Percentiles rank a stretch among this genome's conserved stretches.
phyloP scores from a whole-genome alignment of 2,113 vertebrate genomes.

The Apaloderma vittatum region DNA sequence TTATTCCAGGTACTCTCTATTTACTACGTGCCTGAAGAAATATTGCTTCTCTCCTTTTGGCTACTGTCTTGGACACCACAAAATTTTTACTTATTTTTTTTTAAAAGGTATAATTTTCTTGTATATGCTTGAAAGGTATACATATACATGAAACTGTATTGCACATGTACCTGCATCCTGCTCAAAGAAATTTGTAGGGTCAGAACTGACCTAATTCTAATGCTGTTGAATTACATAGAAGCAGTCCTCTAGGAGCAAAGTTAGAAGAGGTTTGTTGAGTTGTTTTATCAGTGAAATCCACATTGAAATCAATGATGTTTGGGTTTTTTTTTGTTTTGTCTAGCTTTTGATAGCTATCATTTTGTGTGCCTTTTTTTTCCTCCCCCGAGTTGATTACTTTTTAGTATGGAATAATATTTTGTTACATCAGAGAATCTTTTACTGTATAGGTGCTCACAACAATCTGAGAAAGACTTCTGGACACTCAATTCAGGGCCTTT shows the following conservation, averaged over 20 bases:
- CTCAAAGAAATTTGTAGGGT: neutral
- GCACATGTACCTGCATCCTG: neutral
- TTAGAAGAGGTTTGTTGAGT: neutral
- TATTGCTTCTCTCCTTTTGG: neutral
- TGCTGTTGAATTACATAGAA: neutral
- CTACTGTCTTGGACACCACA: neutral
- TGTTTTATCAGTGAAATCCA: neutral
- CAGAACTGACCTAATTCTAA: neutral
- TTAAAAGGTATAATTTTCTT: neutral
- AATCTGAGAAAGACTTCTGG: neutral
- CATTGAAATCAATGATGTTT: neutral
- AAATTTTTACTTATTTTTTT: neutral
- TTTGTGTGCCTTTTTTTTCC: neutral
- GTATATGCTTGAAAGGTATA: neutral
- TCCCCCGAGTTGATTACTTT: neutral
- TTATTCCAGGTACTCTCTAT: neutral
- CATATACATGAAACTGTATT: neutral
- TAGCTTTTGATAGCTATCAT: neutral
- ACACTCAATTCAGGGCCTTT: neutral
- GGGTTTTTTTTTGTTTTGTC: neutral
- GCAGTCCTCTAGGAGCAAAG: neutral
- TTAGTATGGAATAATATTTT: neutral
- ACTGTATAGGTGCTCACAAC: accelerated
- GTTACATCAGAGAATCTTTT: neutral
- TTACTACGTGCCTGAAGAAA: neutral